Percentiles rank a stretch among this genome's conserved stretches.
Evolutionary conservation across 2,113 vertebrate genomes (phyloP).

Genomic region (Machaerirhynchus nigripectus): DNA sequence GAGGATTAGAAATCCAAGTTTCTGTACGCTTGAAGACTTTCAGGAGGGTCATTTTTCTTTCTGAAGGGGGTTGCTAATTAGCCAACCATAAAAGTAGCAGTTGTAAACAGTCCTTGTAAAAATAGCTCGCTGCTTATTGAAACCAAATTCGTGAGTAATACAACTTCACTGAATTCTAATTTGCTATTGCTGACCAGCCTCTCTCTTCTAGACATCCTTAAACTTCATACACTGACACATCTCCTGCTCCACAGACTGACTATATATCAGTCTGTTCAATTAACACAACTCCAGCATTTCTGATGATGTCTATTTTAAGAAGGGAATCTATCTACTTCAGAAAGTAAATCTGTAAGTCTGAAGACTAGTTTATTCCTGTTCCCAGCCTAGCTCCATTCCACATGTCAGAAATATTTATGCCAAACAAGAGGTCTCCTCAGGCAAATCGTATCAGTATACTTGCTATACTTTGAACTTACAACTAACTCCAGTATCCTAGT

Average conservation of each 20-base stretch:
- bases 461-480: neutral
- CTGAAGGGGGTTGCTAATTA: neutral
- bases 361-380: neutral
- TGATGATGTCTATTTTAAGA: neutral
- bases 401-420: neutral
- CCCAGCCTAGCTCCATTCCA: neutral
- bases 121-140: neutral
- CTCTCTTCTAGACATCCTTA: neutral
- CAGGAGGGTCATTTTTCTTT: neutral
- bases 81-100: neutral
- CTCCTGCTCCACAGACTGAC: neutral
- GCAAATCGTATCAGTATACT: neutral
- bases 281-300: neutral
- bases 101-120: neutral
- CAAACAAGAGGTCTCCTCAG: neutral
- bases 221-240: neutral
- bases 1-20: neutral
- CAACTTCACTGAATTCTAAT: neutral
- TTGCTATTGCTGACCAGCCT: neutral
- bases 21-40: neutral
- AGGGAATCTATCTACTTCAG: neutral
- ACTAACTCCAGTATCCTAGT: neutral
- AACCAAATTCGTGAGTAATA: neutral
- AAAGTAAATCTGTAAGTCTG: neutral
- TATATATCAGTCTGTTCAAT: neutral